Conservation (phyloP, 2,888 invertebrate genomes). For the Sipha maydis region DNA sequence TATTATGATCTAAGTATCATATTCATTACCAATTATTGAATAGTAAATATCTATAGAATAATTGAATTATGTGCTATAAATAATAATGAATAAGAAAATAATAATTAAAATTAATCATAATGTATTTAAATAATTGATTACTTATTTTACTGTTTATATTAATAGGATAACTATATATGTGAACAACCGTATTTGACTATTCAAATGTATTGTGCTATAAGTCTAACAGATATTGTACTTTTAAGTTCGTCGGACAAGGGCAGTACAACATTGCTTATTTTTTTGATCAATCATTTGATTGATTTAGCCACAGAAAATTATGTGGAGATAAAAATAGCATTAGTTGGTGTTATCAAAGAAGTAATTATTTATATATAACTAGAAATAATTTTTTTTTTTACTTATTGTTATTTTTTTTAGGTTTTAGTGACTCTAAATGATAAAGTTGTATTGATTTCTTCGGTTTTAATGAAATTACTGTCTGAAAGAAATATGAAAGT, state of each 20-base stretch:
- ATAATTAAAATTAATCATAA: not conserved
- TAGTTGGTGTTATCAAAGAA: conserved; percentile 45
- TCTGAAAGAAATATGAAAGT: conserved; percentile 46
- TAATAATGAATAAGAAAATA: not conserved
- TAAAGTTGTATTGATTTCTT: conserved; percentile 47
- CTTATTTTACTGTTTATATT: not conserved
- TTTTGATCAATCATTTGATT: conserved; percentile 50
- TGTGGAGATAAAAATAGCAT: conserved; percentile 47
- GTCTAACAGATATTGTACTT: conserved; percentile 15
- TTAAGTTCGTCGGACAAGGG: conserved; percentile 45
- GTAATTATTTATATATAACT: conserved; percentile 14
- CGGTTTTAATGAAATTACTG: conserved; percentile 50
- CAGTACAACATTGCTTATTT: conserved; percentile 47
- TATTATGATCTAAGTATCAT: no score
- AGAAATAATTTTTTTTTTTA: not conserved
- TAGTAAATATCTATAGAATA: no score
- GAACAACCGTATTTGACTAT: conserved; percentile 32
- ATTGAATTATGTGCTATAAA: no score
- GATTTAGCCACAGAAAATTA: conserved; percentile 45
- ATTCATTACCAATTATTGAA: no score
- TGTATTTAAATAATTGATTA: not conserved
- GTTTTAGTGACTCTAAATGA: conserved; percentile 44
- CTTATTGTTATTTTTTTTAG: not conserved
- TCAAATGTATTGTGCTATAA: conserved; percentile 34
- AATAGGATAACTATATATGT: conserved; percentile 34